Evolutionary conservation across 37 sponge, comb jelly and placozoan species (phyloP).

Genomic region (Theonella swinhoei): DNA sequence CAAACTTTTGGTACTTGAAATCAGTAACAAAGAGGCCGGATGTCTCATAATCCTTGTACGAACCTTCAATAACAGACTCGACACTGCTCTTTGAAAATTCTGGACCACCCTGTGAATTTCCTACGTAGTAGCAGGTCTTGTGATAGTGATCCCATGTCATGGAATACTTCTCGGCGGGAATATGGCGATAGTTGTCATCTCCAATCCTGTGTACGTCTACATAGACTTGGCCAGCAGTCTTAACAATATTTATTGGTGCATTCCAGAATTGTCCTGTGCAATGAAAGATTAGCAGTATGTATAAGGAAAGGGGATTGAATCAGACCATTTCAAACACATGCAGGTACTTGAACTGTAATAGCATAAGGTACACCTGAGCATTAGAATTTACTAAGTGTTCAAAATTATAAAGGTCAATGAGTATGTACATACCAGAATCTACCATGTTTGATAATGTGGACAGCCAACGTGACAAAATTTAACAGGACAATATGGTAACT

Average conservation of each 20-base stretch:
- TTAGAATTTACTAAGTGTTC: neutral
- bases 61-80: constrained; percentile 66
- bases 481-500: no score
- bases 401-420: neutral
- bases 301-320: neutral
- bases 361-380: neutral
- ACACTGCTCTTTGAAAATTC: no score
- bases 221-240: constrained; percentile 19
- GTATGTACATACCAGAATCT: no score
- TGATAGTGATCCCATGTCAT: constrained; percentile 69
- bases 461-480: no score
- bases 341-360: neutral
- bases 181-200: constrained; percentile 5
- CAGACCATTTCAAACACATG: neutral
- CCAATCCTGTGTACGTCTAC: constrained; percentile 37
- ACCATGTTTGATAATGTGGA: no score
- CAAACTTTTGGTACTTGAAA: constrained; percentile 37
- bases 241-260: constrained; percentile 22
- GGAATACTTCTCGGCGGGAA: constrained; percentile 40
- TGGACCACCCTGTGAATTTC: constrained; percentile 66
- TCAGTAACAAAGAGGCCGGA: constrained; percentile 17
- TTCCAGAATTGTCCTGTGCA: constrained; percentile 84
- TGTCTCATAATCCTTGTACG: constrained; percentile 47
- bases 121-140: constrained; percentile 60
- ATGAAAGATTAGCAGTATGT: neutral